Evolutionary conservation across 2,888 invertebrate genomes (phyloP), one percentile per base, ranked within the genome.

Genomic region (Tiliacea citrago): DNA sequence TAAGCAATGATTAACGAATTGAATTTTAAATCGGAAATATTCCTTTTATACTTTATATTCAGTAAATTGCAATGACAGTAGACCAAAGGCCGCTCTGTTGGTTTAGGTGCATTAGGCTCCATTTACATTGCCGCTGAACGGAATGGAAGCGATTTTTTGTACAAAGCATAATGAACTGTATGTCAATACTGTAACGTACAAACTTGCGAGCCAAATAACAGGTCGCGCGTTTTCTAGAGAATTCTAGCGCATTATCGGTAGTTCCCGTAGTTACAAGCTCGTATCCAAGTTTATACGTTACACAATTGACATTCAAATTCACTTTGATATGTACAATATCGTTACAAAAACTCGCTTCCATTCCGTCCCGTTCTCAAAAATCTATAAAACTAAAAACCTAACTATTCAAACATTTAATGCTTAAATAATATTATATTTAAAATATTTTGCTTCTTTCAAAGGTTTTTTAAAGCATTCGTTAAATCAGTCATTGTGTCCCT

Each of bases 381-480:
- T 18, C 7, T 13, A 21, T 18, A 21, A 58, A 63, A 79, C 39
- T 57, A 69, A 39, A 74, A 49, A 39, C 1, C 4, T 5, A 39
- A 73, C 35, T 62, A 53, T 29, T 42, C 10, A 2, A 68, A 63
- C 8, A 21, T 35, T 47, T 13, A 55, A 70, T 70, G 29, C 21
- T 18, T 12, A 16, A 29, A 51, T 39, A 12, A 21, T 60, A 73
- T 72, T 63, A 49, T 74, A 75, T 81, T 66, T 29, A 10, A 79
- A 78, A 76, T 55, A 47, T 79, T 73, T 70, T 65, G 29, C 24
- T 62, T 66, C 12, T 29, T 53, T 73, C 83, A 85, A 82, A 81
- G 63, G 78, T 75, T 74, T 75, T 74, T 76, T 63, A 47, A 29
- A 47, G 8, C 45, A 47, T 47, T 47, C 21, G 47, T 58, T 21